phyloP scores from a whole-genome alignment of 2,113 vertebrate species.

The Ovis canadensis region DNA sequence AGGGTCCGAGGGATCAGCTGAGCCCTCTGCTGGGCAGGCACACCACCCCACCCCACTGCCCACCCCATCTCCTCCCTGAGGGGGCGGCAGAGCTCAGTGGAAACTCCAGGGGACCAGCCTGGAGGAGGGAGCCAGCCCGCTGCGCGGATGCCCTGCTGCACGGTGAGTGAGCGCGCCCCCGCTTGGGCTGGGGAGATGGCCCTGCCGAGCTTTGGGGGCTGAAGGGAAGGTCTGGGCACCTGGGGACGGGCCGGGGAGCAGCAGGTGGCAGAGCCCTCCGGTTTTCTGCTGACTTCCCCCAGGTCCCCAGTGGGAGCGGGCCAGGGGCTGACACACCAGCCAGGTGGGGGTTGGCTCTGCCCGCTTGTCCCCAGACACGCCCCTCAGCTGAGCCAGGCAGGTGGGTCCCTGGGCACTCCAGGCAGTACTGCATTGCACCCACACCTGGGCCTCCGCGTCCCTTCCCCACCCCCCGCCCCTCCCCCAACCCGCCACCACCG shows the following conservation, averaged over 20 bases:
- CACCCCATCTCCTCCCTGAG: not conserved
- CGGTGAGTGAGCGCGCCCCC: slow-evolving; percentile 47
- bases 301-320: not conserved
- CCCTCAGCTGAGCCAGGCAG: not conserved
- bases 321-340: not conserved
- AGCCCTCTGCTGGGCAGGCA: not conserved
- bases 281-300: not conserved
- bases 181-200: no score
- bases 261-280: rapidly evolving
- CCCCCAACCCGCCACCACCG: no score
- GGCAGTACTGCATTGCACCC: slow-evolving; percentile 16
- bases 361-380: rapidly evolving
- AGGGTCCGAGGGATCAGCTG: not conserved
- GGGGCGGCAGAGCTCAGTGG: not conserved
- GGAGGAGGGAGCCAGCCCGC: not conserved
- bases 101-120: not conserved
- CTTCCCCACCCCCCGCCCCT: not conserved
- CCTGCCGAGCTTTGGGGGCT: rapidly evolving
- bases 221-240: rapidly evolving
- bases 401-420: rapidly evolving
- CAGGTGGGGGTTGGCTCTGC: rapidly evolving
- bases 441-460: rapidly evolving
- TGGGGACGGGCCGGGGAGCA: rapidly evolving
- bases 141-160: slow-evolving; percentile 51
- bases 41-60: not conserved